Evolutionary conservation across 2,113 vertebrate species (phyloP).

Genomic region (Bambusicola thoracicus): DNA sequence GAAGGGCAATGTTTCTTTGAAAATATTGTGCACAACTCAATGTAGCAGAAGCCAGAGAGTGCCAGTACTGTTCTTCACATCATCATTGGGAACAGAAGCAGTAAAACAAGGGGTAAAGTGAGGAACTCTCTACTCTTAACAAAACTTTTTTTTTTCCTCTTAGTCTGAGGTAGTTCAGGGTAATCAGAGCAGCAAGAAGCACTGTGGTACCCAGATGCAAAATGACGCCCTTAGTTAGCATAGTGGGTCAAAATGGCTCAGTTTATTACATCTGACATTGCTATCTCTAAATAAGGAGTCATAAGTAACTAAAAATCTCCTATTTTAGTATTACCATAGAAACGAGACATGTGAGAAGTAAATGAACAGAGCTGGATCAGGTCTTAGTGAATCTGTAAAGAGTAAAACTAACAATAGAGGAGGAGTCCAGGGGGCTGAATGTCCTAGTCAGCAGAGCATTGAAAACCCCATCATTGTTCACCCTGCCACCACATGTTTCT

Average conservation of each 20-base stretch:
- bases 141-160: neutral
- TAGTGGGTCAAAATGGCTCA: neutral
- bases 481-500: constrained; percentile 54
- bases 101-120: neutral
- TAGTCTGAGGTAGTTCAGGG: neutral
- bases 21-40: neutral
- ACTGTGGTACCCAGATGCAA: neutral
- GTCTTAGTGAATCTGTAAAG: neutral
- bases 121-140: neutral
- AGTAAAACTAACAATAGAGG: neutral
- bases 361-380: neutral
- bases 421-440: neutral
- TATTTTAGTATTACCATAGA: constrained; percentile 61
- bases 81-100: neutral
- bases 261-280: neutral
- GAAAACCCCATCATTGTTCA: constrained; percentile 1
- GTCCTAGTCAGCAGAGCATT: neutral
- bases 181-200: neutral
- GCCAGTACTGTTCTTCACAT: accelerated
- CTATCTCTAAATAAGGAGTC: constrained; percentile 35
- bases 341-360: constrained; percentile 36
- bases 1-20: neutral
- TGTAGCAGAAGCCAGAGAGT: neutral
- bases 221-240: neutral
- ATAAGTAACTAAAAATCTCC: constrained; percentile 59